phyloP scores from a whole-genome alignment of 2,113 vertebrate species.

The Gallinago jamesoni region DNA sequence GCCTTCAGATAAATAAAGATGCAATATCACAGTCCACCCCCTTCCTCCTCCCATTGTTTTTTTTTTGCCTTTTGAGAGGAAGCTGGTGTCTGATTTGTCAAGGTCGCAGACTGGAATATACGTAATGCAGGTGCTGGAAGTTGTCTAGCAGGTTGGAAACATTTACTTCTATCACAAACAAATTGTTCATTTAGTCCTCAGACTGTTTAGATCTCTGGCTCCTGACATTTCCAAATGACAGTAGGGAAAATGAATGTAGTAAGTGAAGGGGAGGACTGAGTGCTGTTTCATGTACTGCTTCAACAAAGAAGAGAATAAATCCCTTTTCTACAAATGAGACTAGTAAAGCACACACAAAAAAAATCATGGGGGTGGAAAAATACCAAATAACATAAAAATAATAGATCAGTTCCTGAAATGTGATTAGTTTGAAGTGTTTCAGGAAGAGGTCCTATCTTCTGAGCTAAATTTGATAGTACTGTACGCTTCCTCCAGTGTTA shows the following conservation, averaged over 20 bases:
- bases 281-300: neutral
- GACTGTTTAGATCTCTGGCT: neutral
- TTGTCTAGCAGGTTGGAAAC: neutral
- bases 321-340: neutral
- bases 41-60: neutral
- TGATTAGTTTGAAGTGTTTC: neutral
- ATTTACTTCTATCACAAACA: neutral
- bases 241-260: neutral
- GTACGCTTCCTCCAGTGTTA: neutral
- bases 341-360: neutral
- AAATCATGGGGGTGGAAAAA: rapidly evolving
- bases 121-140: neutral
- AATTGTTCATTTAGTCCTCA: neutral
- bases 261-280: neutral
- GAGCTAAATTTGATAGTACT: neutral
- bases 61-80: neutral
- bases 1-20: neutral
- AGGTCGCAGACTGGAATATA: neutral
- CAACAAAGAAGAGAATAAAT: neutral
- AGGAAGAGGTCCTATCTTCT: neutral
- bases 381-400: neutral
- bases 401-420: neutral
- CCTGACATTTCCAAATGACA: constrained; percentile 8
- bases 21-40: neutral
- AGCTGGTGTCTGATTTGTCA: neutral